Conservation (phyloP, 2,888 invertebrate genomes). For the Heliconius sara region DNA sequence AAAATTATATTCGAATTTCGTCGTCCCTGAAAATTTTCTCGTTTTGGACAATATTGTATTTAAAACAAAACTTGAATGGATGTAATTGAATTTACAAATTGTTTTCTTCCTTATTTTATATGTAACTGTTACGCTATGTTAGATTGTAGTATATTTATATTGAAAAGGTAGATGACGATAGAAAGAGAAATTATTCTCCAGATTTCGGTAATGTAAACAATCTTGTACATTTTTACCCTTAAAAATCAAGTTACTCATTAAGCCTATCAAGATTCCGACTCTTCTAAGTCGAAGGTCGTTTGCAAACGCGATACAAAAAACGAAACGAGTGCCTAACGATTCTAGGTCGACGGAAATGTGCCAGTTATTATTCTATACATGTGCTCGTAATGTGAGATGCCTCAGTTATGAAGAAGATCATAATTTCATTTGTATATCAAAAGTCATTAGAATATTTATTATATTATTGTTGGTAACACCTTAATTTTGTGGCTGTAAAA, state of each 20-base stretch:
- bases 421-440: constrained; percentile 19
- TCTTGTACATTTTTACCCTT: not conserved
- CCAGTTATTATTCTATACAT: constrained; percentile 32
- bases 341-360: constrained; percentile 29
- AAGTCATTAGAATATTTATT: not conserved
- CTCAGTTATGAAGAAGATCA: constrained; percentile 8
- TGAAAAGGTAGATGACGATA: not conserved
- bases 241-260: constrained; percentile 5
- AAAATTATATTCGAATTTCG: not conserved
- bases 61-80: not conserved
- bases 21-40: not conserved
- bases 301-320: constrained; percentile 28
- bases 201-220: not conserved
- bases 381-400: constrained; percentile 22
- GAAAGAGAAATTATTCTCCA: not conserved
- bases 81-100: not conserved
- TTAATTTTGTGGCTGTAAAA: too few relatives aligned
- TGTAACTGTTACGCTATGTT: not conserved
- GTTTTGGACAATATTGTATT: not conserved
- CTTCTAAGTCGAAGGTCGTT: constrained; percentile 22
- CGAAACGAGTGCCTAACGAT: constrained; percentile 30
- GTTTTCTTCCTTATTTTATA: not conserved
- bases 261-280: constrained; percentile 7
- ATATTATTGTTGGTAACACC: too few relatives aligned
- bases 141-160: too few relatives aligned